These are phyloP conservation scores for Dione vanillae DNA, from an alignment of 2,888 invertebrate genomes.

Conservation along the genomic window DNA sequence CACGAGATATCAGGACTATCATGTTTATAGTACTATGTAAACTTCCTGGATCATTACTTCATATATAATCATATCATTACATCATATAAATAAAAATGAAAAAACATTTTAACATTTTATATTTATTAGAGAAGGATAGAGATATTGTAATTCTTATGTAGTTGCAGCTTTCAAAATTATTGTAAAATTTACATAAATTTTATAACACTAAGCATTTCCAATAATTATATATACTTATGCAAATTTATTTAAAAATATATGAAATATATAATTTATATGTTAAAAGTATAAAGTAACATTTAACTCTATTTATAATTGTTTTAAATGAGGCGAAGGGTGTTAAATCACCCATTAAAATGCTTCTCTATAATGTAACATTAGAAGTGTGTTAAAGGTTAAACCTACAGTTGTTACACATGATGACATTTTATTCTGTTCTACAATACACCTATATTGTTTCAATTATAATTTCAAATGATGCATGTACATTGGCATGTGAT, in stretches of 20 bases:
- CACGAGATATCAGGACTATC: slow-evolving; percentile 42
- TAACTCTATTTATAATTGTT: slow-evolving; percentile 46
- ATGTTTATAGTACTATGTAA: slow-evolving; percentile 32
- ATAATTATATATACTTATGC: not conserved
- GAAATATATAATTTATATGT: not conserved
- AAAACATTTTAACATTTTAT: slow-evolving; percentile 18
- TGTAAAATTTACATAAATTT: not conserved
- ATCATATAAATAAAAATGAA: slow-evolving; percentile 36
- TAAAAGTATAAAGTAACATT: not conserved
- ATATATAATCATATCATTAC: slow-evolving; percentile 35
- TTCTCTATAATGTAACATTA: slow-evolving; percentile 20
- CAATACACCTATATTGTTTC: not conserved
- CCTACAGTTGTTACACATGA: slow-evolving; percentile 1
- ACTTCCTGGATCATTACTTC: slow-evolving; percentile 48
- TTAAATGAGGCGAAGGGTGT: slow-evolving; percentile 7
- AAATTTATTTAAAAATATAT: not conserved
- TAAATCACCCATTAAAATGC: slow-evolving; percentile 27
- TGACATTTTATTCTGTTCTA: not conserved
- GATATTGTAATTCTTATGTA: not conserved
- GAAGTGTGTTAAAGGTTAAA: slow-evolving; percentile 22
- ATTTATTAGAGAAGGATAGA: not conserved
- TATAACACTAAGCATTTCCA: not conserved
- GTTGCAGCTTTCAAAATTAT: not conserved
- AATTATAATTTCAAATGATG: not conserved
- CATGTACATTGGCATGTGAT: too few relatives aligned